Evolutionary conservation across 2,113 vertebrate genomes (phyloP), one percentile per base, ranked within the genome.

Genomic region (Lota lota): DNA sequence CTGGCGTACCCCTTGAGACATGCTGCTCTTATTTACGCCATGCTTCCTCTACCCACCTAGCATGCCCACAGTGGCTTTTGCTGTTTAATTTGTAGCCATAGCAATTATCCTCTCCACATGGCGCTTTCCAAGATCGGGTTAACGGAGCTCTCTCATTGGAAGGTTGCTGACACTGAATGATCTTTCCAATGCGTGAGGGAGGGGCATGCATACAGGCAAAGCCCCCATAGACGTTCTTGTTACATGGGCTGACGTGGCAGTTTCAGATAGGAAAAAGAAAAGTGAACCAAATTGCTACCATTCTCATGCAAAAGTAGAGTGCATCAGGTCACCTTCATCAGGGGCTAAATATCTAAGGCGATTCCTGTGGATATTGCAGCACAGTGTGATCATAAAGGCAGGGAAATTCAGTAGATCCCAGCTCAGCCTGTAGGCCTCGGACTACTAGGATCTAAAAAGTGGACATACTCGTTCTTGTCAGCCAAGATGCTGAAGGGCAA

Each of bases 1-100:
- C 76, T 69, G 6, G 50, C 72, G 69, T 61, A 75, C 78, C 79
- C 76, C 57, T 63, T 56, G 76, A 82, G 76, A 83, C 73, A 28
- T 7, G 61, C 77, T 71, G 60, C 69, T 78, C 66, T 80, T 66
- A 77, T 86, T 82, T 80, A 33, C 69, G 63, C 61, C 66, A 61
- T 69, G 66, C 74, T 69, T 67, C 70, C 75, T 68, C 72, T 76
- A 57, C 63, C 69, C 67, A 77, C 72, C 75, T 74, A 83, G 67
- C 73, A 71, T 81, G 71, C 82, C 80, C 80, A 83, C 81, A 79
- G 58, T 78, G 56, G 21, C 74, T 80, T 64, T 74, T 80, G 75
- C 78, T 72, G 72, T 87, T 89, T 83, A 79, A 85, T 86, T 88
- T 86, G 77, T 82, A 77, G 82, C 74, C 71, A 70, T 74, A 73